Evolutionary conservation across 2,888 invertebrate genomes (phyloP), one percentile per base, ranked within the genome.

Genomic region (Cephonodes hylas): DNA sequence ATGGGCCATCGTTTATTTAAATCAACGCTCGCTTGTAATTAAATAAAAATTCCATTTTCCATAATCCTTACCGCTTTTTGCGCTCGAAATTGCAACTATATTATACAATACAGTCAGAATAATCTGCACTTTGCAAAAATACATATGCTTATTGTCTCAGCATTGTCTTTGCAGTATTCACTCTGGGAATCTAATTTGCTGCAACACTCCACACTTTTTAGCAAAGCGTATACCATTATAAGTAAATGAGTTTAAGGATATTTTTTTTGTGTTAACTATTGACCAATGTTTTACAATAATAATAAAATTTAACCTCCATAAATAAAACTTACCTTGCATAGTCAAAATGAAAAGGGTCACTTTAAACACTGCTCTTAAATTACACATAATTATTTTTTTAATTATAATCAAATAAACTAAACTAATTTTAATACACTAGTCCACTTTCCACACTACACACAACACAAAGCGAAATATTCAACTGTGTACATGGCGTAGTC

Each of bases 301-400:
- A n/a, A n/a, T n/a, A n/a, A n/a, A n/a, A n/a, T n/a, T n/a, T n/a
- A n/a, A n/a, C n/a, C n/a, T n/a, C n/a, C n/a, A n/a, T n/a, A n/a
- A n/a, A n/a, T n/a, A n/a, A n/a, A n/a, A n/a, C 82, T 75, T 74
- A 83, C 82, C 79, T 74, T 79, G 75, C 60, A 74, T 70, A 68
- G 73, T 73, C 63, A 80, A 66, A 67, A 82, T 67, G 63, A 80
- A 73, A 66, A 81, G 71, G 56, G 70, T 71, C 66, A 75, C 76
- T 73, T 72, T 73, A 58, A 75, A 61, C 64, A 69, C 64, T 61
- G 69, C 74, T 66, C 73, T 72, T 70, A 74, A 64, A 64, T 69
- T 71, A 63, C 67, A 74, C 80, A 76, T 79, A 70, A 72, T 77
- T 68, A 73, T 66, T 67, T 72, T 45, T 66, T 63, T 64, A 58